phyloP scores from a whole-genome alignment of 2,888 invertebrate genomes.

The Tachystola acroxantha region DNA sequence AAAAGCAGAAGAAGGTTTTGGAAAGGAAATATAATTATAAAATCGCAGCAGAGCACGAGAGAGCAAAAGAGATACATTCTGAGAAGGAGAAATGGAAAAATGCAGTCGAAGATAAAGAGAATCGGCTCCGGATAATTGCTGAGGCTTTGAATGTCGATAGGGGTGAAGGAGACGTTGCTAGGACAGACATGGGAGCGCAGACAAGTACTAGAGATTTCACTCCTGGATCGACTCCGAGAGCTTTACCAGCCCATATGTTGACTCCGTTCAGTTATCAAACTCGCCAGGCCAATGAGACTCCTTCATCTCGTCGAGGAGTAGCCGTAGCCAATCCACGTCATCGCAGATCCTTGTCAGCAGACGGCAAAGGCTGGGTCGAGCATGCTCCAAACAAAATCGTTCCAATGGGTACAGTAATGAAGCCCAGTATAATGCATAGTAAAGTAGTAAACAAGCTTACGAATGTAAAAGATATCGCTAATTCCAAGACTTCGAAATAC shows the following conservation, averaged over 20 bases:
- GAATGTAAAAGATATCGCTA: slow-evolving; percentile 86
- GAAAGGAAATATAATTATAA: slow-evolving; percentile 79
- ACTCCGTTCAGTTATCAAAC: slow-evolving; percentile 58
- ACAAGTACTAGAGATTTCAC: slow-evolving; percentile 55
- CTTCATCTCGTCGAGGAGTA: slow-evolving; percentile 75
- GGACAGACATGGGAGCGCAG: slow-evolving; percentile 52
- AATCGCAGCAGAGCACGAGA: slow-evolving; percentile 86
- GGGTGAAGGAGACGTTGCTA: slow-evolving; percentile 35
- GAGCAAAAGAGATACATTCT: slow-evolving; percentile 80
- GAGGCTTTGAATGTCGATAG: slow-evolving; percentile 47
- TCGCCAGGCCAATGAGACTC: slow-evolving; percentile 39
- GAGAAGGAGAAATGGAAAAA: slow-evolving; percentile 56
- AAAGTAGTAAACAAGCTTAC: slow-evolving; percentile 91
- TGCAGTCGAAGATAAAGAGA: slow-evolving; percentile 63
- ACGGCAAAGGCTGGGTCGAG: slow-evolving; percentile 89
- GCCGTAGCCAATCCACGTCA: slow-evolving; percentile 85
- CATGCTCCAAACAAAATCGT: slow-evolving; percentile 90
- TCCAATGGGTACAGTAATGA: slow-evolving; percentile 92
- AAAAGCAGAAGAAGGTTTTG: slow-evolving; percentile 79
- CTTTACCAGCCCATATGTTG: slow-evolving; percentile 60
- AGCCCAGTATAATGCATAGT: slow-evolving; percentile 89
- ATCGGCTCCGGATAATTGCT: slow-evolving; percentile 62
- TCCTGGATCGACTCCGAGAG: slow-evolving; percentile 64
- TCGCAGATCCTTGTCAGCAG: slow-evolving; percentile 89
- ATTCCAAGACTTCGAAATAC: slow-evolving; percentile 88